Evolutionary conservation across 2,888 invertebrate genomes (phyloP), one percentile per base, ranked within the genome.

Genomic region (Molorchus minor): DNA sequence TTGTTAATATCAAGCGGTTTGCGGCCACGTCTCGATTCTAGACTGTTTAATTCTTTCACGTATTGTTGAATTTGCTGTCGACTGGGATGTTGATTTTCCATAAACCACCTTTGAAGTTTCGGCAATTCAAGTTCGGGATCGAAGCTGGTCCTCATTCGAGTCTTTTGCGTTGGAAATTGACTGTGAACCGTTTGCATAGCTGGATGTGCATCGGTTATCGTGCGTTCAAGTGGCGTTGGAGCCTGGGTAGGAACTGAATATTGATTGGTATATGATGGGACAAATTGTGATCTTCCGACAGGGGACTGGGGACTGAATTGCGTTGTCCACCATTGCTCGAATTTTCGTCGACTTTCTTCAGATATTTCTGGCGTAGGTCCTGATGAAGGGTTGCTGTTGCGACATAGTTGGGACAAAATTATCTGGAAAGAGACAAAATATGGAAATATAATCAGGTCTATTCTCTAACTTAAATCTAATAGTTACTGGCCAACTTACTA

Each of bases 81-180:
- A 66, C 94, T 94, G 0, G 99, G 99, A 79, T 98, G 98, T 72
- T 97, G 96, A 80, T 98, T 98, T 77, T 96, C 94, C 36, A 90
- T 87, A 83, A 98, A 99, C 98, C 98, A 98, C 70, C 93, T 87
- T 78, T 98, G 98, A 51, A 99, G 82, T 75, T 96, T 94, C 0
- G 98, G 98, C 64, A 99, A 82, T 81, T 99, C 98, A 74, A 96
- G 84, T 81, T 98, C 97, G 0, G 97, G 96, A 81, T 98, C 97
- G 75, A 98, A 98, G 76, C 96, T 96, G 13, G 97, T 97, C 68
- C 98, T 86, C 94, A 97, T 96, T 73, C 97, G 87, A 2, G 94
- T 94, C 82, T 95, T 95, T 78, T 93, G 94, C 19, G 90, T 91
- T 3, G 89, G 88, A 70, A 89, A 88, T 79, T 90, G 90, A 71